A percentile compares a stretch with the other conserved stretches of the same genome.
Evolutionary conservation across 1,140 invertebrate species (phyloP).

Genomic region (Bombus haemorrhoidalis): DNA sequence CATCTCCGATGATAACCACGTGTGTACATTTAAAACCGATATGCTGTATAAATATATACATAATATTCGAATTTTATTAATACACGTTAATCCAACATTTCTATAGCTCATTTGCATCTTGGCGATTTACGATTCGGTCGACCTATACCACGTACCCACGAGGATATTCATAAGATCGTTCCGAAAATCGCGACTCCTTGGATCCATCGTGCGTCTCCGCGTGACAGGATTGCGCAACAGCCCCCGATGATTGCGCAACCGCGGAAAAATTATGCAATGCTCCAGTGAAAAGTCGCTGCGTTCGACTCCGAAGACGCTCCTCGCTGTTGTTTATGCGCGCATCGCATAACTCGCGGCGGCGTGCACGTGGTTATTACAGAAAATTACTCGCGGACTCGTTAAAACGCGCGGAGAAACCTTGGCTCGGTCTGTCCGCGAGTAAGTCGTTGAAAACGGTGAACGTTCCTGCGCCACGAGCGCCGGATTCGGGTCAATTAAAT

Average conservation of each 20-base stretch:
- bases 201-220: neutral
- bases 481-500: slow-evolving; percentile 1
- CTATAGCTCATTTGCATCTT: neutral
- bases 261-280: slow-evolving; percentile 57
- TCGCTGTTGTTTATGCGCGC: neutral
- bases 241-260: neutral
- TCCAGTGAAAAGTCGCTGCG: slow-evolving; percentile 60
- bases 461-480: neutral
- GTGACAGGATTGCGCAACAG: neutral
- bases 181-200: neutral
- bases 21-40: too few species aligned
- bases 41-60: too few species aligned
- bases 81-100: neutral
- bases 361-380: slow-evolving; percentile 12
- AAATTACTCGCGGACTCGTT: slow-evolving; percentile 26
- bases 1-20: too few species aligned
- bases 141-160: neutral
- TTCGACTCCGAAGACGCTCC: slow-evolving; percentile 35
- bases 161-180: too few species aligned
- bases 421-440: neutral
- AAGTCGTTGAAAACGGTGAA: slow-evolving; percentile 5
- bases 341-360: neutral
- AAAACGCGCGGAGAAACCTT: slow-evolving; percentile 16
- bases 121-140: neutral
- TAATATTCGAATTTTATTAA: neutral